Evolutionary conservation across 2,888 invertebrate species (phyloP), one percentile per base, ranked within the genome.

Genomic region (Spodoptera exigua): DNA sequence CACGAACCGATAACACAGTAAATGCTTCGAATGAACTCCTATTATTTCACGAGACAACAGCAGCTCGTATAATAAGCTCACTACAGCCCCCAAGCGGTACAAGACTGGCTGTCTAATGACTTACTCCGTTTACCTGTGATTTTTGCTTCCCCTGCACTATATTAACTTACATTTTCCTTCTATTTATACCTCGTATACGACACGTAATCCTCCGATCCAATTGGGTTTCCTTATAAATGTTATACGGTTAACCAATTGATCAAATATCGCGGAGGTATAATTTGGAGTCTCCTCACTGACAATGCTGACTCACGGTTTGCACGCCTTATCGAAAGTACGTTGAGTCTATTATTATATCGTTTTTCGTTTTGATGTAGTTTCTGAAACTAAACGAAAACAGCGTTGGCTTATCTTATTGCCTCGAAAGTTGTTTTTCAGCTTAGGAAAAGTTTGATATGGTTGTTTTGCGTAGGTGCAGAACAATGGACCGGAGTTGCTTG

Each of bases 1-100:
- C 35, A 37, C n/a, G 13, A 56, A 16, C 11, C 13, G 21, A 41
- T 43, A 39, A 49, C 49, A 70, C n/a, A 18, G 21, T 43, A 27
- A 27, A 47, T 34, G 5, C 39, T 37, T 14, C 4, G 11, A 16
- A 21, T 39, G 10, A 47, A 47, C 12, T 63, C 9, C 12, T 55
- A 43, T 58, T 67, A 62, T 55, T 61, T 40, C 7, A 43, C 9
- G 44, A 60, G 46, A 60, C 35, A 61, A 56, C 39, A 47, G 34
- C 16, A 49, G 44, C 46, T 48, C 36, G 32, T 18, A 54, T 62
- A 59, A 65, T 57, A 63, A 63, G 45, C 47, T 32, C 18, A 34
- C 36, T 47, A 46, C 18, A 16, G 58, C 73, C 80, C 39, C 61
- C 35, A 63, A 27, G 78, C 61, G 62, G 47, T 77, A 77, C 80